phyloP scores from a whole-genome alignment of 1,140 invertebrate genomes.

The Drosophila ogumai region DNA sequence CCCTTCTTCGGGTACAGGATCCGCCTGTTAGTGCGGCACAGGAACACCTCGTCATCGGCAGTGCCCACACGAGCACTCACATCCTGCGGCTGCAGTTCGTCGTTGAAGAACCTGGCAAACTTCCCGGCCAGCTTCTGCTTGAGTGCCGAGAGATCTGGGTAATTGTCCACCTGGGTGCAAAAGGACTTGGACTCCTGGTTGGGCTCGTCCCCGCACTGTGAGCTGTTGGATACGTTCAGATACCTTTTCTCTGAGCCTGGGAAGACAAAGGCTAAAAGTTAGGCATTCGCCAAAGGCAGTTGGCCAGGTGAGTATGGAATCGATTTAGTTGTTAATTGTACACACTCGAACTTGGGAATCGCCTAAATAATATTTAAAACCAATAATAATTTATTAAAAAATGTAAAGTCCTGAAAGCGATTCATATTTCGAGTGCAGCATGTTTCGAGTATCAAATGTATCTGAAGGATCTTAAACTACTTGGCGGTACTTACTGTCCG shows the following conservation, averaged over 20 bases:
- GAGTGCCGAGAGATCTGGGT: slow-evolving; percentile 62
- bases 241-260: slow-evolving; percentile 47
- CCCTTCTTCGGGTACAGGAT: slow-evolving; percentile 66
- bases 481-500: slow-evolving; percentile 56
- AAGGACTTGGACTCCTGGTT: slow-evolving; percentile 60
- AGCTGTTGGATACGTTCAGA: slow-evolving; percentile 6
- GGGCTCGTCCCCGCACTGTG: slow-evolving; percentile 48
- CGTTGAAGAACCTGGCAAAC: slow-evolving; percentile 68
- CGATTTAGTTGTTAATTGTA: slow-evolving; percentile 71
- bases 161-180: slow-evolving; percentile 74
- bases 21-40: slow-evolving; percentile 53
- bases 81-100: slow-evolving; percentile 52
- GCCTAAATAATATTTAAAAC: background rate
- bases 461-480: background rate
- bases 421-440: slow-evolving; percentile 1
- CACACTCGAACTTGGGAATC: background rate
- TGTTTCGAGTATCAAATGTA: slow-evolving; percentile 45
- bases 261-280: slow-evolving; percentile 74
- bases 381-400: no score
- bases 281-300: slow-evolving; percentile 62
- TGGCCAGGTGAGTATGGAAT: slow-evolving; percentile 52
- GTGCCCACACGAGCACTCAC: slow-evolving; percentile 56
- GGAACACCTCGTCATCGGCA: slow-evolving; percentile 45
- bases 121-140: slow-evolving; percentile 47
- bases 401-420: background rate